Evolutionary conservation across 2,888 invertebrate species (phyloP), one percentile per base, ranked within the genome.

Genomic region (Leucoma salicis): DNA sequence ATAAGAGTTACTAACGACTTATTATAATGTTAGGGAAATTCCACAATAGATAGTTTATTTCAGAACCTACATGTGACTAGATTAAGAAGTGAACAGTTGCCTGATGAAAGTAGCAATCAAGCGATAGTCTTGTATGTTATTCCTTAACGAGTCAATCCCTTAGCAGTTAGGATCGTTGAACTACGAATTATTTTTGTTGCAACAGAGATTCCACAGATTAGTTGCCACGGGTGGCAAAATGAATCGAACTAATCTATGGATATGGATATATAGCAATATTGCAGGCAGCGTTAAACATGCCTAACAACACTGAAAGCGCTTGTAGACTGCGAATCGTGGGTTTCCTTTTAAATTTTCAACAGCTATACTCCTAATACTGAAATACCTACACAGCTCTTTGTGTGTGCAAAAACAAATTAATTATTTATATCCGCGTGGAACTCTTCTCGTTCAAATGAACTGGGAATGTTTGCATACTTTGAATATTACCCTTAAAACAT

Each of bases 371-470:
- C 63, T 63, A 65, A 64, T 59, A 59, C 61, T 54, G 57, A 65
- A 70, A 66, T 66, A 63, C 63, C 6, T 18, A 18, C 58, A n/a
- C 51, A 42, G 45, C 58, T 64, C 70, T 67, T 68, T 74, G 74
- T 75, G 71, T 77, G 78, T 70, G 79, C 70, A 70, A 74, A 74
- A 78, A 76, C 78, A 75, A 74, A 82, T 87, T 86, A 82, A 84
- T 82, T 78, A 83, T 83, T 82, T 63, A 82, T 60, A 58, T 46
- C 54, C 42, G 52, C 65, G 55, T 55, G 63, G 50, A 58, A 66
- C 64, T 67, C 64, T 63, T 56, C 65, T 57, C 59, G 61, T 66
- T 64, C 57, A 67, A 65, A 74, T 63, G 72, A 74, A 73, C 72
- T 53, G 51, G 56, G 46, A 63, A 65, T 66, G 67, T 74, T 70